These are phyloP conservation scores for Loxodonta africana DNA, from an alignment of 2,113 vertebrate genomes.

Conservation along the genomic window DNA sequence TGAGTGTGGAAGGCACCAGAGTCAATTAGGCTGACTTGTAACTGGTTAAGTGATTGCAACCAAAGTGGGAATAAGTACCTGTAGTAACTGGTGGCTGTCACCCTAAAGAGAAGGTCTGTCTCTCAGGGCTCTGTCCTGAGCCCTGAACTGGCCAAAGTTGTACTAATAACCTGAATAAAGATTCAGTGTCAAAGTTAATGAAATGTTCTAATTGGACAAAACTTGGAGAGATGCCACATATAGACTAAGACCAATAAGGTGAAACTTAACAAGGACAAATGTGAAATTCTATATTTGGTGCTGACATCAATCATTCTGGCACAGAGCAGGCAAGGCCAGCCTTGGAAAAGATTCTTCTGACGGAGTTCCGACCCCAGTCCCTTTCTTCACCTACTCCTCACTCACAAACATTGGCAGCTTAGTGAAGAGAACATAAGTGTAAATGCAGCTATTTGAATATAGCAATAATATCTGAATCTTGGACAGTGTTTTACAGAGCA, in stretches of 20 bases:
- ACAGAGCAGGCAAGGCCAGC: not conserved
- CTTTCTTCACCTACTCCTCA: not conserved
- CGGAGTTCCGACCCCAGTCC: no score
- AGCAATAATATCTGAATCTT: fast-evolving
- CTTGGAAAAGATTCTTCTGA: not conserved
- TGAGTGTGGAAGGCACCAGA: fast-evolving
- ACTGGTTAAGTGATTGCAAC: fast-evolving
- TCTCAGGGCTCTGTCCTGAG: not conserved
- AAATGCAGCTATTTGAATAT: fast-evolving
- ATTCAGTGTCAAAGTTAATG: not conserved
- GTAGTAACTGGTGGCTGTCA: fast-evolving
- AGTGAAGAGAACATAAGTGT: not conserved
- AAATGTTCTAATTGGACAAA: not conserved
- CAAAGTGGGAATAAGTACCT: no score
- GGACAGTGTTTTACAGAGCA: fast-evolving
- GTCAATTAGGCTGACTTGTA: fast-evolving
- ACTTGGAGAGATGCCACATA: not conserved
- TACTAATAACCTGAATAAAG: not conserved
- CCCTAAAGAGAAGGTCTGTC: not conserved
- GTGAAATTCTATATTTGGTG: not conserved
- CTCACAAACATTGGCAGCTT: fast-evolving
- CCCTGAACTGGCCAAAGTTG: not conserved
- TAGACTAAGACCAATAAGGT: fast-evolving
- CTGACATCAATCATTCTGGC: not conserved
- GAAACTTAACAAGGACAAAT: not conserved